phyloP scores from a whole-genome alignment of 2,888 invertebrate species.

The Drosophila bunnanda region DNA sequence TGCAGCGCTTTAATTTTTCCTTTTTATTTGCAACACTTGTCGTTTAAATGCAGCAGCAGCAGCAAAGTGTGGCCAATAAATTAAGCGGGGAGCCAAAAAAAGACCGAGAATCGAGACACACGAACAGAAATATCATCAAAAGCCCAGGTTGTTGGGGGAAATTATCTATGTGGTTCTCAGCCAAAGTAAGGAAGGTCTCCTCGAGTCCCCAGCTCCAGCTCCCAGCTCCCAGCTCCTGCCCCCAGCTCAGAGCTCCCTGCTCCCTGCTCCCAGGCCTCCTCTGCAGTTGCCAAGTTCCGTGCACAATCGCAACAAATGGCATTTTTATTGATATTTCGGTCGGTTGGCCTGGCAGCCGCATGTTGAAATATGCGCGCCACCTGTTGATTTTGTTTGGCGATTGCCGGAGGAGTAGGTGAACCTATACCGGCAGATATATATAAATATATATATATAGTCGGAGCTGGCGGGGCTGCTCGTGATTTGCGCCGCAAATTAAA shows the following conservation, averaged over 20 bases:
- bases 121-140: constrained; percentile 47
- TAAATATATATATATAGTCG: neutral
- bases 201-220: constrained; percentile 11
- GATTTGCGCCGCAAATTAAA: constrained; percentile 76
- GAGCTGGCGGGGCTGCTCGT: constrained; percentile 51
- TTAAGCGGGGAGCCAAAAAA: constrained; percentile 62
- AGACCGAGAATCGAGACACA: constrained; percentile 24
- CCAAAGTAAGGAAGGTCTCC: constrained; percentile 12
- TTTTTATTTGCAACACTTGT: constrained; percentile 81
- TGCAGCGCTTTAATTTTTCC: constrained; percentile 78
- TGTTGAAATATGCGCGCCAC: constrained; percentile 78
- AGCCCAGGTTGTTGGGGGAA: constrained; percentile 24
- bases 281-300: constrained; percentile 49
- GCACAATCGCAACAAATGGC: constrained; percentile 79
- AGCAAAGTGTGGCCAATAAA: constrained; percentile 78
- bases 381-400: constrained; percentile 75
- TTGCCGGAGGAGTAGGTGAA: constrained; percentile 40
- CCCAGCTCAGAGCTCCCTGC: constrained; percentile 24
- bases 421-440: constrained; percentile 22
- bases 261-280: constrained; percentile 18
- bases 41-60: constrained; percentile 75
- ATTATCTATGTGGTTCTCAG: constrained; percentile 53
- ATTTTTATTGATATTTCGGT: constrained; percentile 81
- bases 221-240: constrained; percentile 15
- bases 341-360: constrained; percentile 67